Evolutionary conservation across 2,888 invertebrate genomes (phyloP), one percentile per base, ranked within the genome.

Genomic region (Petrophora chlorosata): DNA sequence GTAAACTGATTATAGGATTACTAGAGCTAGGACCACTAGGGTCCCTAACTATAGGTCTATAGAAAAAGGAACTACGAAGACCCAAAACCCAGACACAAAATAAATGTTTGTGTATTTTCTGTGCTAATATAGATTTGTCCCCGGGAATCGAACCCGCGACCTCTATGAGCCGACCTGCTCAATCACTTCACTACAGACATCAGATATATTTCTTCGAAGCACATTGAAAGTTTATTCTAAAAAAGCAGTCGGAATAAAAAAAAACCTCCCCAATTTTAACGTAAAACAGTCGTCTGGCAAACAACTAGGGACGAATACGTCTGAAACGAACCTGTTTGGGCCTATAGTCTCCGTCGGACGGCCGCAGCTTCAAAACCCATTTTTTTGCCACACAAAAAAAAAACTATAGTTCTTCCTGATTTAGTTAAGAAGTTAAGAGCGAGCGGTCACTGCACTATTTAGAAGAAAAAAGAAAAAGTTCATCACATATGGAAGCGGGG

Each of bases 381-480:
- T 59, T 61, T 73, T 50, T 66, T 55, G 51, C 42, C 67, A 72
- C 67, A 58, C 57, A 48, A 50, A 62, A 60, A 39, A 49, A 42
- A 23, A 44, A 41, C 3, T 61, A 56, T 62, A 40, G 52, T 50
- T 17, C 10, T 12, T 16, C n/a, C n/a, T n/a, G n/a, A n/a, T 34
- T 29, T 22, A 25, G 8, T 19, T 43, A 33, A 30, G 5, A 3
- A 35, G 42, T 35, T 41, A 33, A 34, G 16, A 17, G 66, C 62
- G 49, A 63, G 60, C 60, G 59, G 65, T 66, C 74, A 85, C 76
- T 75, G 71, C 76, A 83, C 80, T 73, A 59, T 70, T 57, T 56
- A 50, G 19, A 28, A 45, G 12, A 38, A 46, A 42, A 40, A 61
- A 67, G 77, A 67, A 77, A 85, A 86, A 85, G 83, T 85, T 84